Evolutionary conservation across 2,113 vertebrate genomes (phyloP), one percentile per base, ranked within the genome.

Genomic region (Paracanthobrama guichenoti): DNA sequence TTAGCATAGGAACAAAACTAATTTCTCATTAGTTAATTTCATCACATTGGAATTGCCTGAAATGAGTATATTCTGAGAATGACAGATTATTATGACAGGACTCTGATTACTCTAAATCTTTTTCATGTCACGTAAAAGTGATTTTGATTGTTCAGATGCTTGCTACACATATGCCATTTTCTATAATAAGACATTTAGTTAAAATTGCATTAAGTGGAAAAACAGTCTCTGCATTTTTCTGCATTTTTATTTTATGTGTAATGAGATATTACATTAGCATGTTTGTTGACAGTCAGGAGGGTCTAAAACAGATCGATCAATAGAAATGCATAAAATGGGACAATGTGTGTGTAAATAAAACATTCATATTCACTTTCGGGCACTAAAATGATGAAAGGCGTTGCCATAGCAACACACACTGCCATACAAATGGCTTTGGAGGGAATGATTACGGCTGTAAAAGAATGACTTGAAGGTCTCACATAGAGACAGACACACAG

Each of bases 361-460:
- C 82, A 85, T 86, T 85, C 86, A 85, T 82, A 66, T 84, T 87
- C 85, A 64, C 55, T 83, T 86, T 85, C 71, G 22, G 22, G 79
- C 64, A 75, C 50, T 83, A 80, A 81, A 84, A 83, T 62, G 81
- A 87, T 89, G 87, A 89, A 67, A 76, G 79, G 46, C 1, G 87
- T 91, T 88, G 84, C 85, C 86, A 89, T 90, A 57, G 89, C 57
- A 89, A 91, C 87, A 35, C 74, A 79, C 87, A 67, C 69, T 84
- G 69, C 82, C 85, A 83, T 84, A 83, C 83, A 82, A 87, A 86
- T 73, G 86, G 81, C 79, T 87, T 85, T 88, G 79, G 73, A 71
- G 48, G 59, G 75, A 87, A 74, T 67, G 85, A 84, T 87, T 86
- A 78, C 57, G 26, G 55, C 48, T 74, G 72, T 48, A 69, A 57